Evolutionary conservation across 2,113 vertebrate species (phyloP).

Genomic region (Eupsittula cactorum): DNA sequence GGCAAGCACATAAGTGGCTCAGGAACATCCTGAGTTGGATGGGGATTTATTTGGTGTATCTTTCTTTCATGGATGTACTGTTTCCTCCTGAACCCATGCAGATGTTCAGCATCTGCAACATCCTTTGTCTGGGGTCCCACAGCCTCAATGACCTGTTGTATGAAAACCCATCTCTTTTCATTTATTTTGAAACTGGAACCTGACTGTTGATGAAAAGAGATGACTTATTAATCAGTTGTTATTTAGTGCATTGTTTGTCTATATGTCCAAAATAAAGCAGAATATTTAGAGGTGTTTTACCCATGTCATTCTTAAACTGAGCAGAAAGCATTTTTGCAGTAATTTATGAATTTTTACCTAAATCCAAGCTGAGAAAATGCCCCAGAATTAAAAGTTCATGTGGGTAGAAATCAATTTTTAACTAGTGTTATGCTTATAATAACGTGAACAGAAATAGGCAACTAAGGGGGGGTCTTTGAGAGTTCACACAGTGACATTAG

Average conservation of each 20-base stretch:
- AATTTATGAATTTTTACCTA: neutral
- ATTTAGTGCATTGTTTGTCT: neutral
- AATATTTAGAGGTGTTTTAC: neutral
- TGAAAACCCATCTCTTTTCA: constrained; percentile 7
- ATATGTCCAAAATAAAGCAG: constrained; percentile 50
- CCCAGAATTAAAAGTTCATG: neutral
- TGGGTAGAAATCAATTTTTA: neutral
- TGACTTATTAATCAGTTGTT: neutral
- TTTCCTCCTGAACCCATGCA: neutral
- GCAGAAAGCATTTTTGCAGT: neutral
- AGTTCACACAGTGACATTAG: neutral
- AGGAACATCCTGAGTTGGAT: neutral
- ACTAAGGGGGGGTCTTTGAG: neutral
- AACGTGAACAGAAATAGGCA: neutral
- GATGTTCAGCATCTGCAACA: neutral
- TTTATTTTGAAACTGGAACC: neutral
- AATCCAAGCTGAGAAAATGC: neutral
- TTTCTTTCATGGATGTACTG: neutral
- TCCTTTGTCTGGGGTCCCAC: neutral
- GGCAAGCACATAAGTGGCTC: neutral
- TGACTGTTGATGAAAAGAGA: constrained; percentile 29
- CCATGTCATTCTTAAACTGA: neutral
- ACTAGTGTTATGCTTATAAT: neutral
- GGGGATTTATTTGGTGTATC: neutral
- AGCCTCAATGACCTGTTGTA: neutral